These are phyloP conservation scores for Meriones unguiculatus DNA, from an alignment of 2,113 vertebrate species.

Conservation along the genomic window DNA sequence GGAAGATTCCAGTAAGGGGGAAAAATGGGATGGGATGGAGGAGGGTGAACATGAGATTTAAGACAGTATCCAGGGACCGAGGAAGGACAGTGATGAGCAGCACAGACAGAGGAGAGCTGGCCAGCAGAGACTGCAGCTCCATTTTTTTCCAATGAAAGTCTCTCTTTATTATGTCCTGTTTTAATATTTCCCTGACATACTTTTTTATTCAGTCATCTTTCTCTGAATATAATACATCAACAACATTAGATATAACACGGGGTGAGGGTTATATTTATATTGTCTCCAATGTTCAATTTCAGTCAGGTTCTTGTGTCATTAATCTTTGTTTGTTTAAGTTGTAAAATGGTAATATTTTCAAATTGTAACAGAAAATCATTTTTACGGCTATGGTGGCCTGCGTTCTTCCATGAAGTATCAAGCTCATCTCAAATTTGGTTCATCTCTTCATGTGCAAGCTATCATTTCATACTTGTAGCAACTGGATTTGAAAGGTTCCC, in stretches of 20 bases:
- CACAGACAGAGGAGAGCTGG: neutral
- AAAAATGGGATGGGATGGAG: neutral
- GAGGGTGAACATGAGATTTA: neutral
- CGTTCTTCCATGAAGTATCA: neutral
- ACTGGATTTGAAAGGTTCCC: neutral
- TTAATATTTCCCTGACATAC: neutral
- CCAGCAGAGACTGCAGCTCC: neutral
- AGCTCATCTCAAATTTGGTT: neutral
- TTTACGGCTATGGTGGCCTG: neutral
- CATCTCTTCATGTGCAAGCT: neutral
- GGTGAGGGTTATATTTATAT: neutral
- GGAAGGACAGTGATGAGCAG: fast-evolving
- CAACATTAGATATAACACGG: neutral
- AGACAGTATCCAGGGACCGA: too few relatives aligned
- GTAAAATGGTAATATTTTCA: conserved; percentile 16
- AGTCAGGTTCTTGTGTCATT: neutral
- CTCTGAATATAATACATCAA: neutral
- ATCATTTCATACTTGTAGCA: neutral
- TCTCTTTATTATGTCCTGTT: neutral
- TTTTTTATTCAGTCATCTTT: neutral
- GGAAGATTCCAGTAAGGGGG: neutral
- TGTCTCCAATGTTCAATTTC: conserved; percentile 34
- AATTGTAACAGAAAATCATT: conserved; percentile 3
- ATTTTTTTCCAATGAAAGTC: neutral
- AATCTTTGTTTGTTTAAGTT: conserved; percentile 41